These are phyloP conservation scores for Sthenelais limicola DNA, from an alignment of 2,888 invertebrate species.

Conservation along the genomic window DNA sequence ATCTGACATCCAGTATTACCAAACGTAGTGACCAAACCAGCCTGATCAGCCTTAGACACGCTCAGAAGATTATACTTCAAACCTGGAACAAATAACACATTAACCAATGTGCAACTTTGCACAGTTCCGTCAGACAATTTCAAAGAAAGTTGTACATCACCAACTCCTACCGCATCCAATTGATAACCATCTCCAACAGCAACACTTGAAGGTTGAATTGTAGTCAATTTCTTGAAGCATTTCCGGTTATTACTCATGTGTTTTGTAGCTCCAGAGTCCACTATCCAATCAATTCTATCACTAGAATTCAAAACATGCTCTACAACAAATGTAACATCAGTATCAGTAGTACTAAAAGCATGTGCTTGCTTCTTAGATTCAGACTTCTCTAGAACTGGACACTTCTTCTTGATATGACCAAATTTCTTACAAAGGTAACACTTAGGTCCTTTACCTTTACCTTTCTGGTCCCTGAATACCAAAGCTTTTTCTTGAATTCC, in stretches of 20 bases:
- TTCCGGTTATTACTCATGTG: slow-evolving; percentile 29
- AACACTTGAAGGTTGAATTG: not conserved
- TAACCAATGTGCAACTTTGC: not conserved
- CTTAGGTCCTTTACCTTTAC: not conserved
- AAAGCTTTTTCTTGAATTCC: not conserved
- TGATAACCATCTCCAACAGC: slow-evolving; percentile 39
- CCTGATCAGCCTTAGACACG: slow-evolving; percentile 23
- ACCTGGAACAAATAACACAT: slow-evolving; percentile 41
- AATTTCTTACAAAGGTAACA: slow-evolving; percentile 18
- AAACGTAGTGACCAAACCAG: slow-evolving; percentile 19
- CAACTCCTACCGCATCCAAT: slow-evolving; percentile 36
- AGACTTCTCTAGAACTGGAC: slow-evolving; percentile 1
- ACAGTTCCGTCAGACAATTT: not conserved
- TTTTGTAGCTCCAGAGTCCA: slow-evolving; percentile 40
- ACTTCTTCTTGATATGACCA: slow-evolving; percentile 24
- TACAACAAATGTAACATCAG: slow-evolving; percentile 23
- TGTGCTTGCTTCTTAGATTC: not conserved
- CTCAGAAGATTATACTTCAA: slow-evolving; percentile 37
- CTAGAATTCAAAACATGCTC: slow-evolving; percentile 18
- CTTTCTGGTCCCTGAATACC: not conserved
- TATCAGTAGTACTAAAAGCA: not conserved
- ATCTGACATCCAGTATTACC: slow-evolving; percentile 22
- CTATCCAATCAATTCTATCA: slow-evolving; percentile 28
- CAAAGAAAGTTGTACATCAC: slow-evolving; percentile 22
- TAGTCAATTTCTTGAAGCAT: not conserved